Conservation (phyloP, 2,113 vertebrate genomes). For the Arothron firmamentum region DNA sequence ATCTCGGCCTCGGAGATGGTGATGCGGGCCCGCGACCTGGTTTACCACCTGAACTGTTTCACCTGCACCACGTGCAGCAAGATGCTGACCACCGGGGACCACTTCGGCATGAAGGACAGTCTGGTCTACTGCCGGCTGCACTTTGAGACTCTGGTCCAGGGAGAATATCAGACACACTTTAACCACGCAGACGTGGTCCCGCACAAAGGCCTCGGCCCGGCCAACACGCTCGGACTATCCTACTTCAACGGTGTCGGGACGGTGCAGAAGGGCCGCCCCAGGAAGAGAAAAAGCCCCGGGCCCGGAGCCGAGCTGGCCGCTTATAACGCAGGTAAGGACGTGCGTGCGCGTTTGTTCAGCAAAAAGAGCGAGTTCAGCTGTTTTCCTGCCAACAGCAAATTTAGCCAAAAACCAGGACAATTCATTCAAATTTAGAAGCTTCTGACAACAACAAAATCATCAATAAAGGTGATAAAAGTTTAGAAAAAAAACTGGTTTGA, state of each 20-base stretch:
- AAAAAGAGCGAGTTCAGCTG: background rate
- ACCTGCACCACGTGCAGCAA: conserved; percentile 98
- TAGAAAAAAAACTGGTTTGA: no score
- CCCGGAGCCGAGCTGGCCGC: conserved; percentile 92
- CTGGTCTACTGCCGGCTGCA: conserved; percentile 98
- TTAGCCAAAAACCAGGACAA: background rate
- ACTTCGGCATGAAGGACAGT: conserved; percentile 99
- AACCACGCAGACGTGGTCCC: conserved; percentile 89
- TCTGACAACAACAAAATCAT: no score
- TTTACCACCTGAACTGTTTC: conserved; percentile 99
- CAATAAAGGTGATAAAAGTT: no score
- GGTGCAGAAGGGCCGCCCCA: conserved; percentile 94
- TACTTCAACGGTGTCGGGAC: conserved; percentile 98
- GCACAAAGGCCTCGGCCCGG: conserved; percentile 86
- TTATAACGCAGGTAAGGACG: conserved; percentile 91
- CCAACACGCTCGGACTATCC: conserved; percentile 90
- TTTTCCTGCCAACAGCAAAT: no score
- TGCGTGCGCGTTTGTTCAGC: background rate
- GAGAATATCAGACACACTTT: conserved; percentile 94
- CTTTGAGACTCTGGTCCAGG: conserved; percentile 97
- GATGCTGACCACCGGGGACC: conserved; percentile 97
- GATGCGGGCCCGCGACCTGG: conserved; percentile 96
- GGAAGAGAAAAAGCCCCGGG: conserved; percentile 95
- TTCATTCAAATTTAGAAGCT: background rate
- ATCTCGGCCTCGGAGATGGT: conserved; percentile 99